Evolutionary conservation across 2,797 vertebrate species (phyloP).

Genomic region (Alosa sapidissima): DNA sequence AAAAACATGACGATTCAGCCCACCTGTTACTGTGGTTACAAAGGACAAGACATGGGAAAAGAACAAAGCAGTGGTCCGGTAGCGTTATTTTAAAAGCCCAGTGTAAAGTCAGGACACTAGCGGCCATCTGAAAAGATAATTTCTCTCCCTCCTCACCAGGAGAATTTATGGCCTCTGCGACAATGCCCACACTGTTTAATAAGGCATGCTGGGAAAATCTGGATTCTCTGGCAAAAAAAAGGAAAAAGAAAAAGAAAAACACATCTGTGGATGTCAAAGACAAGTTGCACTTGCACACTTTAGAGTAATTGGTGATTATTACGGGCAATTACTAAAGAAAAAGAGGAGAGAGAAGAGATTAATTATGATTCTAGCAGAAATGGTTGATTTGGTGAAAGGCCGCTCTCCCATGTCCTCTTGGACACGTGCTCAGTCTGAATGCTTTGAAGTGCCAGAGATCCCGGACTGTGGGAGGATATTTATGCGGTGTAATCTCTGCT

Average conservation of each 20-base stretch:
- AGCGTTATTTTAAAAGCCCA: constrained; percentile 50
- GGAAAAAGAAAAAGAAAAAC: not conserved
- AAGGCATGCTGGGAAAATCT: constrained; percentile 62
- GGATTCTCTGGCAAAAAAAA: constrained; percentile 45
- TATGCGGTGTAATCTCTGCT: constrained; percentile 23
- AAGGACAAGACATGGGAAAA: constrained; percentile 54
- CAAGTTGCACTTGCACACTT: not conserved
- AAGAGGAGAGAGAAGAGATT: not conserved
- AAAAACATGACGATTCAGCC: constrained; percentile 58
- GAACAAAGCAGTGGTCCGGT: constrained; percentile 58
- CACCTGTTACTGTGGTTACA: constrained; percentile 68
- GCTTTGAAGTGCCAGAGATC: constrained; percentile 22
- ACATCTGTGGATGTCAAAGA: not conserved
- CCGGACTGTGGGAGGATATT: constrained; percentile 12
- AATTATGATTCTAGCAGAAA: not conserved
- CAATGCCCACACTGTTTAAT: constrained; percentile 59
- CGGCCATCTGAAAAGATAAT: constrained; percentile 65
- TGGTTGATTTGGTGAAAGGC: not conserved
- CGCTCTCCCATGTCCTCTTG: not conserved
- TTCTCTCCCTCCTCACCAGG: constrained; percentile 36
- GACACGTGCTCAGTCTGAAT: not conserved
- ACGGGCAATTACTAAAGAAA: not conserved
- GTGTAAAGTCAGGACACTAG: constrained; percentile 55
- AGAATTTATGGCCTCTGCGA: constrained; percentile 60
- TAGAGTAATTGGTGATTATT: not conserved